phyloP scores from a whole-genome alignment of 2,888 invertebrate species.

The Ferdinandea cuprea region DNA sequence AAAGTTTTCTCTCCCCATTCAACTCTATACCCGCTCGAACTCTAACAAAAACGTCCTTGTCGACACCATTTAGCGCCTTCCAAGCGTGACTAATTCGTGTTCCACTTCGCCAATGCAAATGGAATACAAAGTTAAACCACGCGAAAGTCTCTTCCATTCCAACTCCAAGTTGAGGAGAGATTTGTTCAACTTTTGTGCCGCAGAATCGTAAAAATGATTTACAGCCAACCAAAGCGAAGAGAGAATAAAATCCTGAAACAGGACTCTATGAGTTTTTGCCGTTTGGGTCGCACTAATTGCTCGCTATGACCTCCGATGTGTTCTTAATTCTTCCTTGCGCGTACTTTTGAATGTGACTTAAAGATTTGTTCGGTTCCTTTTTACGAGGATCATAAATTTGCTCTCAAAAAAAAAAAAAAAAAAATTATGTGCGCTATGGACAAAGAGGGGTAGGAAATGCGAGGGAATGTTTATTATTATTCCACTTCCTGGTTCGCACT shows the following conservation, averaged over 20 bases:
- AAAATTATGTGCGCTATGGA: slow-evolving; percentile 5
- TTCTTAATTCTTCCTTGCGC: slow-evolving; percentile 59
- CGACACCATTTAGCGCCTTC: slow-evolving; percentile 65
- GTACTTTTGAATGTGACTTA: slow-evolving; percentile 38
- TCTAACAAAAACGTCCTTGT: slow-evolving; percentile 66
- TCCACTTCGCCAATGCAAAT: slow-evolving; percentile 60
- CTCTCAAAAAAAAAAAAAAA: slow-evolving; percentile 19
- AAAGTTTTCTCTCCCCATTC: slow-evolving; percentile 40
- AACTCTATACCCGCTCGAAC: background rate
- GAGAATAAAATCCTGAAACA: slow-evolving; percentile 33
- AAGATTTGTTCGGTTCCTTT: slow-evolving; percentile 42
- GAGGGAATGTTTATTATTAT: slow-evolving; percentile 48
- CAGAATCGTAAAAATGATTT: slow-evolving; percentile 67
- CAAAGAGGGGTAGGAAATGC: background rate
- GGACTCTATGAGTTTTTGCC: slow-evolving; percentile 21
- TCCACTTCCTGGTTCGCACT: slow-evolving; percentile 68
- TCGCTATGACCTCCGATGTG: slow-evolving; percentile 68
- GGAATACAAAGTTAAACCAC: slow-evolving; percentile 50
- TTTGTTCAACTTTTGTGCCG: slow-evolving; percentile 48
- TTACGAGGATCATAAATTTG: slow-evolving; percentile 70
- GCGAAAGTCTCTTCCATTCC: slow-evolving; percentile 39
- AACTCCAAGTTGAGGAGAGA: slow-evolving; percentile 33
- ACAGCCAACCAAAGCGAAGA: slow-evolving; percentile 58
- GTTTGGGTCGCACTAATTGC: slow-evolving; percentile 53
- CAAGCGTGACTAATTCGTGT: slow-evolving; percentile 66